Base-by-base conservation (phyloP, 1,140 invertebrate genomes). In the Drosophila aff. region DNA sequence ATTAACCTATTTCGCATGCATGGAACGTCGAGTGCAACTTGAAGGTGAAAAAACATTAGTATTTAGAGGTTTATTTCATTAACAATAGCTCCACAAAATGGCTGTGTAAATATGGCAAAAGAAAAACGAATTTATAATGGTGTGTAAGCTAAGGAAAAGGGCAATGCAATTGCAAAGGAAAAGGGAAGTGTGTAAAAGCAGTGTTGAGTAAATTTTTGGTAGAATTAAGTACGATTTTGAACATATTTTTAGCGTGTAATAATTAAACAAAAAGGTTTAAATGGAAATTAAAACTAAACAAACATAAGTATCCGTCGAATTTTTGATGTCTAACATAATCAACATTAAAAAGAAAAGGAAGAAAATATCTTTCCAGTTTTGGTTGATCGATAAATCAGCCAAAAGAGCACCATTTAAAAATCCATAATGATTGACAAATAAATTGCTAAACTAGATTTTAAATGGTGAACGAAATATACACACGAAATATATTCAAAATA, bases 11-110 rank as follows among this genome's bases (percentile, higher is more conserved):
- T 36, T 52, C 31, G 53, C 43, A 49, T 63, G 50, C 52, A 71
- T 85, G 82, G 82, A 85, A 85, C 82, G 79, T 38, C 55, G 53
- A 81, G 78, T 85, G 69, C 58, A 85, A 85, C 79, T 85, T 49
- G 74, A 62, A 78, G 82, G 82, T 85, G 82, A 23, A 23, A 85
- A 85, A 85, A 55, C 38, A 38, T 5, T 6, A 16, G 52, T 44
- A 59, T 41, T 63, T 73, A 61, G 64, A 65, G 67, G 41, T 73
- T 64, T 47, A 64, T 63, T 47, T 46, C 18, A 65, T 64, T 38
- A 47, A 28, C 23, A 61, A 60, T 53, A 49, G 75, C 75, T 77
- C 75, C 26, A 13, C 61, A 77, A 36, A 59, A 81, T 68, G 73
- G 68, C 67, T 71, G 67, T 71, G 50, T 43, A 38, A 60, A 41